These are phyloP conservation scores for human DNA, from an alignment of 2,113 vertebrate species.

Conservation along the genomic window GRCh38 chr3:74916501-74917000, in stretches of 20 bases:
- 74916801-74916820: neutral
- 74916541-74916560: neutral
- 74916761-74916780: neutral
- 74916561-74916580: neutral
- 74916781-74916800: neutral
- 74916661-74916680: neutral
- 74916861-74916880: neutral
- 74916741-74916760: neutral
- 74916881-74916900: neutral
- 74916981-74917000: neutral
- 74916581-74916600: neutral
- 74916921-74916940: neutral
- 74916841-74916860: neutral
- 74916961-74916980: neutral
- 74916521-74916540: neutral
- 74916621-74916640: neutral
- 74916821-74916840: neutral
- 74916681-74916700: neutral
- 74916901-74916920: no score
- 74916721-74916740: neutral
- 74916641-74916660: neutral
- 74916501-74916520: neutral
- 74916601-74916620: neutral
- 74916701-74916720: neutral
- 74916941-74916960: no score